phyloP scores from a whole-genome alignment of 2,113 vertebrate genomes.

The Microcebus ravelobensis region DNA sequence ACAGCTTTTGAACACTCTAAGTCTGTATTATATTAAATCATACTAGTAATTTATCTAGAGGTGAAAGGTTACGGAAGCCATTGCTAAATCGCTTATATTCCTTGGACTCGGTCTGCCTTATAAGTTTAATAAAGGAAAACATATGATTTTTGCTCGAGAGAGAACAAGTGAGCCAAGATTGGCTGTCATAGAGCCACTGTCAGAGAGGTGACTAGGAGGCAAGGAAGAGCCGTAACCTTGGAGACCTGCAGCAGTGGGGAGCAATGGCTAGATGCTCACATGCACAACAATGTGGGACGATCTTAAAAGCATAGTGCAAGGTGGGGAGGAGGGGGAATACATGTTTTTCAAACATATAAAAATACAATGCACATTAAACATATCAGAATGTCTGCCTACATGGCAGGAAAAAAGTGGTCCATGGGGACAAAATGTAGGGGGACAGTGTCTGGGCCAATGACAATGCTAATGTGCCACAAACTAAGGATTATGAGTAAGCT shows the following conservation, averaged over 20 bases:
- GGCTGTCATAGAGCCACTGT: neutral
- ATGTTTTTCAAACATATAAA: neutral
- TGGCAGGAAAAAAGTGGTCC: neutral
- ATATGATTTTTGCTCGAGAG: constrained; percentile 31
- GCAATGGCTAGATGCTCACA: fast-evolving
- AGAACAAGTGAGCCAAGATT: neutral
- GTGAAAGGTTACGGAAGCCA: constrained; percentile 52
- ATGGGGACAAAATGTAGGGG: neutral
- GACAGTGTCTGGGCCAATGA: no score
- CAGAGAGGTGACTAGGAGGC: neutral
- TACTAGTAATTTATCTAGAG: constrained; percentile 51
- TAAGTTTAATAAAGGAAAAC: constrained; percentile 1
- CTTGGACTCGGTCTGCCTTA: neutral
- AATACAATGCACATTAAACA: neutral
- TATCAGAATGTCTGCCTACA: neutral
- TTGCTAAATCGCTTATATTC: constrained; percentile 4
- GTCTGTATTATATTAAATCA: constrained; percentile 36
- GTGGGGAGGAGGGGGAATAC: neutral
- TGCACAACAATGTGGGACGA: fast-evolving
- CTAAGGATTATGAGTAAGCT: neutral
- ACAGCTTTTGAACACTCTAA: constrained; percentile 28
- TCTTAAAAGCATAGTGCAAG: neutral
- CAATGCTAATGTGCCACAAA: neutral
- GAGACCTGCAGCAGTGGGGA: neutral
- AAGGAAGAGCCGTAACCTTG: neutral